These are phyloP conservation scores for Okamejei kenojei DNA, from an alignment of 2,797 vertebrate genomes.

Conservation along the genomic window DNA sequence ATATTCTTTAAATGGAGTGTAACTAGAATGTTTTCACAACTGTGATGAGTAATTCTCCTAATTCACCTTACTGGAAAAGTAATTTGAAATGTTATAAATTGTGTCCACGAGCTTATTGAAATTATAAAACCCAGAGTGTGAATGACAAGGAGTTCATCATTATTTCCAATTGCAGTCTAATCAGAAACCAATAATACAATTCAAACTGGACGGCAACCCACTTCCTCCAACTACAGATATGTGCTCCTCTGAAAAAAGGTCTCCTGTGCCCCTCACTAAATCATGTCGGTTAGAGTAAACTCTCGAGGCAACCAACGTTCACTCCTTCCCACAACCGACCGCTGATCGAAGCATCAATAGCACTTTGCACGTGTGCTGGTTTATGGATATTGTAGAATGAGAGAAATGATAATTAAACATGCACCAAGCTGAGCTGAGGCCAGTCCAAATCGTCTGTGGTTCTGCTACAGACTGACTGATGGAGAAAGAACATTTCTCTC, in stretches of 20 bases:
- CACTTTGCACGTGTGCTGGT: background rate
- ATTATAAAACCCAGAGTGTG: background rate
- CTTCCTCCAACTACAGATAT: background rate
- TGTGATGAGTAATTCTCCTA: background rate
- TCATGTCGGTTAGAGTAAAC: background rate
- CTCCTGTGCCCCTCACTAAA: background rate
- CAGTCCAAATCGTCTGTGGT: slow-evolving; percentile 83
- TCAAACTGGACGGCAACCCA: background rate
- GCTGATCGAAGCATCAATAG: background rate
- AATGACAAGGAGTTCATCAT: background rate
- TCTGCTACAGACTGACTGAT: slow-evolving; percentile 79
- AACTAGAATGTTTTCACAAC: too few species aligned
- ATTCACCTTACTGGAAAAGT: background rate
- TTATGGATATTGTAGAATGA: background rate
- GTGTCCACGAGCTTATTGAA: background rate
- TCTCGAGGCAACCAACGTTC: background rate
- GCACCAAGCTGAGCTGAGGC: slow-evolving; percentile 88
- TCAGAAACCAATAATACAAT: background rate
- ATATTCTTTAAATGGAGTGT: background rate
- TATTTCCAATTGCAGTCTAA: background rate
- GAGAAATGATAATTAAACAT: slow-evolving; percentile 59
- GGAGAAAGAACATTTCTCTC: slow-evolving; percentile 31
- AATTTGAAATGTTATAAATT: background rate
- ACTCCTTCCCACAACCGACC: background rate
- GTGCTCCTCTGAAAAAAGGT: background rate